Evolutionary conservation across 1,140 invertebrate genomes (phyloP), one percentile per base, ranked within the genome.

Genomic region (Drosophila kanapiae): DNA sequence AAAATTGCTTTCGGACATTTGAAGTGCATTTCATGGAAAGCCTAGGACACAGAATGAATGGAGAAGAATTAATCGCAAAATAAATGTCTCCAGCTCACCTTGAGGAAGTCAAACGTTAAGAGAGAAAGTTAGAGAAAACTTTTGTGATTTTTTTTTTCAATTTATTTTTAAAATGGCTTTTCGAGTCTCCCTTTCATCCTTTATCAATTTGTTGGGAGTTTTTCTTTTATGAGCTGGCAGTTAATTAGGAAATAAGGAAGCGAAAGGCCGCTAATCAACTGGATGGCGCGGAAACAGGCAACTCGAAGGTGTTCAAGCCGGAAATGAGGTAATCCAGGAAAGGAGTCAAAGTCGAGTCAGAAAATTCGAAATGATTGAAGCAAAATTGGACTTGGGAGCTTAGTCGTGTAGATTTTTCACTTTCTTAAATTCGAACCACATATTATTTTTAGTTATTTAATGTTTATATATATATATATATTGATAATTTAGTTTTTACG

Each of bases 111-210:
- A 56, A 43, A 71, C 59, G 58, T 63, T 59, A 45, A 40, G 53
- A 63, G 45, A 62, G 37, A 56, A 54, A 61, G 27, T 47, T 45
- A 6, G 42, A 40, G 10, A 45, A 74, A 78, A 56, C 60, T 51
- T 59, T 49, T 31, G 27, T n/a, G 9, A 23, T 16, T 47, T 33
- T 33, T 43, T 42, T 72, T 86, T 81, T 75, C 82, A 78, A 81
- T 85, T 85, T 81, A 75, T 81, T 85, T 85, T 85, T 58, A 70
- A 78, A 80, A 75, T 85, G 76, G 68, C 60, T 72, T 58, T 43
- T 23, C 47, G 1, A 23, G 45, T 31, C 45, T 43, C 16, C 23
- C 27, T 13, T 33, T 45, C 31, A 45, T 45, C 27, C 47, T 49
- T 71, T 38, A 54, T 61, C 58, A 47, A 63, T 63, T 68, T 47